Conservation (phyloP, 2,113 vertebrate species). For the Amphilophus citrinellus region DNA sequence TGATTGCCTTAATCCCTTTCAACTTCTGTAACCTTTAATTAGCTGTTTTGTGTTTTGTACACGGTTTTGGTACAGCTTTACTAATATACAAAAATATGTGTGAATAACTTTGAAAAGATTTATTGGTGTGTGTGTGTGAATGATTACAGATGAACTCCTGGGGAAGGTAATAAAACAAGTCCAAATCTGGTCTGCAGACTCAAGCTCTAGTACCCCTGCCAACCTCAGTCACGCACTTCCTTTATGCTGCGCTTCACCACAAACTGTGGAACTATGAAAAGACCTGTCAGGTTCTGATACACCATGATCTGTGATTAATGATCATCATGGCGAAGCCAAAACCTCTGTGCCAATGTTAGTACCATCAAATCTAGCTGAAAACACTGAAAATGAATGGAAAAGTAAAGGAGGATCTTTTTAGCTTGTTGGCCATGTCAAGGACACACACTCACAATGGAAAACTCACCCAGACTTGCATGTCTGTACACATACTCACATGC, state of each 20-base stretch:
- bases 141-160: constrained; percentile 66
- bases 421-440: constrained; percentile 5
- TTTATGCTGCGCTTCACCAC: constrained; percentile 25
- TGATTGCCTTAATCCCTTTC: neutral
- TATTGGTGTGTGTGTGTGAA: constrained; percentile 62
- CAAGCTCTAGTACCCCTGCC: constrained; percentile 55
- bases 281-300: constrained; percentile 53
- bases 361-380: constrained; percentile 41
- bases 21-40: neutral
- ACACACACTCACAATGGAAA: neutral
- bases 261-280: constrained; percentile 1
- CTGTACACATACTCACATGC: constrained; percentile 29
- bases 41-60: neutral
- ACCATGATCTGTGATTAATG: constrained; percentile 9
- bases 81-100: constrained; percentile 15
- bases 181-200: constrained; percentile 62
- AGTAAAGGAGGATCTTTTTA: neutral
- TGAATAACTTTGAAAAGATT: constrained; percentile 56
- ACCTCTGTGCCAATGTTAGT: constrained; percentile 18
- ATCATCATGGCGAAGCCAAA: constrained; percentile 29
- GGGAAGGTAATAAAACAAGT: constrained; percentile 72
- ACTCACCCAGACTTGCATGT: constrained; percentile 18
- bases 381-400: constrained; percentile 29
- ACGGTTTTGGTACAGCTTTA: neutral
- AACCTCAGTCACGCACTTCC: constrained; percentile 73